Percentiles rank a stretch among this genome's conserved stretches.
phyloP scores from a whole-genome alignment of 2,888 invertebrate species.

The Axea sp. region DNA sequence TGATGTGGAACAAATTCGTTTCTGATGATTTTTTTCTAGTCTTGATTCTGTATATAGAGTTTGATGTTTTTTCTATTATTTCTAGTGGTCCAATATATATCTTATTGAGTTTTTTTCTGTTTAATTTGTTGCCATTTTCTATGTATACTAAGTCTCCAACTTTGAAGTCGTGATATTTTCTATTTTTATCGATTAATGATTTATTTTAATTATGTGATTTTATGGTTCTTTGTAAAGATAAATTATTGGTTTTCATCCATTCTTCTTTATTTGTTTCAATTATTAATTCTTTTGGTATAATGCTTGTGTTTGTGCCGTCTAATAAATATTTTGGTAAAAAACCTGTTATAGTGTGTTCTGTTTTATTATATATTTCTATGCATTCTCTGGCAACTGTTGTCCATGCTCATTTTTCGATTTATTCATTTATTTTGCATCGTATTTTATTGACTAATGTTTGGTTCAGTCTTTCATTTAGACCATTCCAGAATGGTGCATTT shows the following conservation, averaged over 20 bases:
- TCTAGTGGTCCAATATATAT: background rate
- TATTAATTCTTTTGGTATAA: background rate
- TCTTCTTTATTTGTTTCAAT: background rate
- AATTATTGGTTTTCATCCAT: too few relatives aligned
- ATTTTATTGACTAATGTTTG: conserved; percentile 29
- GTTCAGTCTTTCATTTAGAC: conserved; percentile 21
- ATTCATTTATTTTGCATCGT: conserved; percentile 15
- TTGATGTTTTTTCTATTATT: background rate
- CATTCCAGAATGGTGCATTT: conserved; percentile 28
- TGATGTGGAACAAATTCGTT: background rate
- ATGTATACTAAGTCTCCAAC: conserved; percentile 3
- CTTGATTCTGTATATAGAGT: background rate
- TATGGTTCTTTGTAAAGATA: background rate
- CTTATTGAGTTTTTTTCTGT: conserved; percentile 17
- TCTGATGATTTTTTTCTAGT: background rate
- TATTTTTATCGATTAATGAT: conserved; percentile 1
- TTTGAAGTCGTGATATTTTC: background rate
- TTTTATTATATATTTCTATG: conserved; percentile 17
- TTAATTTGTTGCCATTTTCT: conserved; percentile 9
- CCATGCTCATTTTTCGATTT: conserved; percentile 10
- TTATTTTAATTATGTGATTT: conserved; percentile 14
- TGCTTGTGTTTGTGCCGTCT: background rate
- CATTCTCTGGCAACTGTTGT: conserved; percentile 13
- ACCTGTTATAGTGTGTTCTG: conserved; percentile 5
- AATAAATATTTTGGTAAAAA: conserved; percentile 9